Base-by-base conservation (phyloP, 1,140 invertebrate genomes). In the Plectrocnemia conspersa region DNA sequence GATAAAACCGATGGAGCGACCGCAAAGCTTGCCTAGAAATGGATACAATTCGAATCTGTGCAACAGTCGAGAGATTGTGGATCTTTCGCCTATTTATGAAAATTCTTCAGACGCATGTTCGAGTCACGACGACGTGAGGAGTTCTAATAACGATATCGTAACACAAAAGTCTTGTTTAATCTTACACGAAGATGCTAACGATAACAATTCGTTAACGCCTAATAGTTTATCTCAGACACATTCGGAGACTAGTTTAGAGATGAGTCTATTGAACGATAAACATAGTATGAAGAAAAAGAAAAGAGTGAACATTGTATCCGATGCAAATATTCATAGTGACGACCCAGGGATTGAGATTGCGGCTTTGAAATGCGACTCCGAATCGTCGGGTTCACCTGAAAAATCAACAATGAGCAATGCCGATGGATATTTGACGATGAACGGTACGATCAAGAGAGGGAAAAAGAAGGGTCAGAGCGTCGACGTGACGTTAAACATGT, bases 401-500 rank as follows among this genome's bases (percentile, higher is more conserved):
- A 71, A 64, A 52, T 75, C 74, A 22, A 57, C 74, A 36, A 64
- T 70, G 22, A 72, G 73, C 19, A 71, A 64, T 46, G 74, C 72
- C 54, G 76, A 78, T 61, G 69, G 72, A 7, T 80, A 80, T 64
- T 66, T 83, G 21, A 82, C 80, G 7, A 81, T 83, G 79, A 84
- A 83, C 5, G 84, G 85, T 13, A 87, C 84, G 11, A 84, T 87
- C 3, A 85, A 84, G 63, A 70, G 83, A 35, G 85, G 85, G 0
- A 81, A 81, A 62, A 85, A 86, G 63, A 83, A 82, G 59, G 84
- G 84, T 0, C 83, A 86, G 63, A 82, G 79, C 64, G 77, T 86
- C 33, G 84, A 87, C 72, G 79, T 87, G 0, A 81, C 83, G 67
- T 72, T 87, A 1, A 82, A 85, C 61, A 82, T 84, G 49, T 85